Evolutionary conservation across 1,140 invertebrate genomes (phyloP).

Genomic region (Drosophila eugracilis): DNA sequence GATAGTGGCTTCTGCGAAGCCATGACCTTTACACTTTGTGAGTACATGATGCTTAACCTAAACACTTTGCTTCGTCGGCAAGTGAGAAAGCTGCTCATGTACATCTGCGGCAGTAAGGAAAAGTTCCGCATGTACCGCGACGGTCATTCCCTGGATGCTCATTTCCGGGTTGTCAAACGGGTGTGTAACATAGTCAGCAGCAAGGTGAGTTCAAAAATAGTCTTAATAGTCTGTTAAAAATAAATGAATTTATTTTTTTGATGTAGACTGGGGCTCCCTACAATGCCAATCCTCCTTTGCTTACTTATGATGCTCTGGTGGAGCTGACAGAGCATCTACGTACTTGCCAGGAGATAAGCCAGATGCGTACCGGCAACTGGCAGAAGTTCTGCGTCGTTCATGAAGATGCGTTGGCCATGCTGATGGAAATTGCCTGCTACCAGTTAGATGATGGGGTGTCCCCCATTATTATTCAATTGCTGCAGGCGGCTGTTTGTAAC

Average conservation of each 20-base stretch:
- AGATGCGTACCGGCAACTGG: conserved; percentile 97
- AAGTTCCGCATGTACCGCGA: conserved; percentile 97
- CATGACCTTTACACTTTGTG: conserved; percentile 93
- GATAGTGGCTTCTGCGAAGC: conserved; percentile 93
- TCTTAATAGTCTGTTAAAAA: not conserved
- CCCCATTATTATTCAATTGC: conserved; percentile 94
- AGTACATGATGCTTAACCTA: conserved; percentile 98
- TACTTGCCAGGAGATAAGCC: conserved; percentile 96
- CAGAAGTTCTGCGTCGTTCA: conserved; percentile 94
- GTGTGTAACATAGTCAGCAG: conserved; percentile 84
- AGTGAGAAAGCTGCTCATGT: conserved; percentile 95
- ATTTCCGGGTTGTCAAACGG: conserved; percentile 89
- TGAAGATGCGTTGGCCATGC: conserved; percentile 91
- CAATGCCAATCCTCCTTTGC: conserved; percentile 85
- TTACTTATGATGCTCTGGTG: conserved; percentile 95
- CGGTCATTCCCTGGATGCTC: conserved; percentile 94
- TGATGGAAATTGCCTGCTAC: conserved; percentile 91
- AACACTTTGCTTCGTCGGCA: conserved; percentile 91
- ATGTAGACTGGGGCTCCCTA: conserved; percentile 74
- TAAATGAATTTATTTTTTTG: not conserved
- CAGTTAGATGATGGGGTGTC: conserved; percentile 97
- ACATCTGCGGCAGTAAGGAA: conserved; percentile 98
- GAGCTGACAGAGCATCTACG: conserved; percentile 98
- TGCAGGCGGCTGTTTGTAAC: conserved; percentile 94
- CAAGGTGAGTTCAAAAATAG: conserved; percentile 67